Evolutionary conservation across 1,140 invertebrate species (phyloP), one percentile per base, ranked within the genome.

Genomic region (Brachionus paranguensis): DNA sequence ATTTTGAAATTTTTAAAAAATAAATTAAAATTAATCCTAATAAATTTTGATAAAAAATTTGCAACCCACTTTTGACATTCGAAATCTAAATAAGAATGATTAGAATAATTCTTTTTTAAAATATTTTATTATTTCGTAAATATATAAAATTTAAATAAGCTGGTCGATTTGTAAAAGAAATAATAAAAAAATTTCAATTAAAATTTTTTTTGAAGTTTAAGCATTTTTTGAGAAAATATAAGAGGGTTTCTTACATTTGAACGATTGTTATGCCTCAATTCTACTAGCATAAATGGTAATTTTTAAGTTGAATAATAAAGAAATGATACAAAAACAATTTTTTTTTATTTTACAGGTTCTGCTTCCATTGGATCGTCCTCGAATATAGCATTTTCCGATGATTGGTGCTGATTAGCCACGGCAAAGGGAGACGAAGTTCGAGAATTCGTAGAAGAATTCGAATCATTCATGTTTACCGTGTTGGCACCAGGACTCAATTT

Each of bases 331-430:
- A 68, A 37, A 68, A 33, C 33, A 68, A 68, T 24, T 33, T 33
- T 37, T 24, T 41, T 68, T 76, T 76, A 76, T 76, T 76, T 76
- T 76, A 76, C 72, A 50, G 72, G 43, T 47, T 76, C 72, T 11
- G 72, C 43, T 29, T 76, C 72, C 72, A 76, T 76, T 76, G 45
- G 45, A 33, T 76, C 72, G 72, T 76, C 72, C 14, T 76, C 72
- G 14, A 76, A 76, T 24, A 76, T 76, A 33, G 72, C 72, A 29
- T 76, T 76, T 50, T 76, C 72, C 11, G 27, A 3, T n/a, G 47
- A 27, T 29, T 76, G 72, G 12, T 20, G 72, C 27, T 76, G 72
- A 76, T 50, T 76, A 27, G 72, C 6, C 11, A 50, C 20, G 17
- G 41, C 27, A 50, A 50, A 50, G 10, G 72, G 72, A 12, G 72